Evolutionary conservation across 2,888 invertebrate genomes (phyloP), one percentile per base, ranked within the genome.

Genomic region (Drosophila phalerata): DNA sequence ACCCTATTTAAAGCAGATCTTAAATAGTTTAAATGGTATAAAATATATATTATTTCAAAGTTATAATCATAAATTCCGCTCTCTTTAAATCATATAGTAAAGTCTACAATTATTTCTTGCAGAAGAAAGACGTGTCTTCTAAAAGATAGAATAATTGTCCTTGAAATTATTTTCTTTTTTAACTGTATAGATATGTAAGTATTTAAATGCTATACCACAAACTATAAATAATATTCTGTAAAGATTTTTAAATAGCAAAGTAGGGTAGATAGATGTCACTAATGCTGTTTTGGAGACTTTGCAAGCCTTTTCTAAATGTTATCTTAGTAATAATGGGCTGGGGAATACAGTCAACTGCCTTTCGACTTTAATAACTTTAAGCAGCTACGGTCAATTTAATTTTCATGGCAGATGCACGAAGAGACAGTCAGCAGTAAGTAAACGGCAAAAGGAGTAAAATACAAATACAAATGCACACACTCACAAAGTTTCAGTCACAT

Each of bases 301-400:
- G 9, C 10, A 15, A 51, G 63, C 60, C 49, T 64, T 67, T 43
- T 58, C 55, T 49, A 75, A 75, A 82, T 55, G 63, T 76, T 73
- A 58, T 76, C 49, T 60, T 49, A 42, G 49, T 40, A 34, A 3
- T 22, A 22, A 60, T 56, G 73, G 43, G 22, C 19, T 34, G 43
- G 34, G 34, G 32, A 40, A 28, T 45, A 48, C 38, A 58, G 51
- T 49, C 55, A 45, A 57, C 61, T 64, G 60, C 61, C 72, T 55
- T 56, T 79, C 57, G 73, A 55, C 88, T 87, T 82, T 85, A 89
- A 83, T 80, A 83, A 84, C 81, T 81, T 90, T 77, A 89, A 89
- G 85, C 82, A 88, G 80, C 86, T 81, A 88, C 85, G 91, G 90
- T 91, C 91, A 91, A 90, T 90, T 91, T 90, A 90, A 89, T 91